Percentiles rank a stretch among this genome's conserved stretches.
phyloP scores from a whole-genome alignment of 2,888 invertebrate genomes.

The Phania funesta region DNA sequence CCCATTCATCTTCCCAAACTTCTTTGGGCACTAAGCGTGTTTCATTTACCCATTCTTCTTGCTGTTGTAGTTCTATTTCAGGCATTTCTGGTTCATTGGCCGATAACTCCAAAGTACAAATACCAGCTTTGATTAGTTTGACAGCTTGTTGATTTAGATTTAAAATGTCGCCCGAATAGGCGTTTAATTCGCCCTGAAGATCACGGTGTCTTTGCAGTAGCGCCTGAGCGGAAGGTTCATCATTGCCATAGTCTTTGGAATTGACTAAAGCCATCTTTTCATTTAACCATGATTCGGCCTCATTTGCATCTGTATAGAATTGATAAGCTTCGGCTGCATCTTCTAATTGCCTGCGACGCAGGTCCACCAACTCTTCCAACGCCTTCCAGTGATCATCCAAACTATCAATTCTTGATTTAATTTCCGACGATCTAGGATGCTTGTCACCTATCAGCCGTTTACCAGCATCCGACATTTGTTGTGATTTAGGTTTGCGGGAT shows the following conservation, averaged over 20 bases:
- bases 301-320: conserved; percentile 98
- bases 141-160: conserved; percentile 90
- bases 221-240: conserved; percentile 95
- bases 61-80: conserved; percentile 85
- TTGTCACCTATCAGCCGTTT: conserved; percentile 87
- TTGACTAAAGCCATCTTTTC: conserved; percentile 96
- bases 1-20: conserved; percentile 94
- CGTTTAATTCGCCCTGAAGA: conserved; percentile 92
- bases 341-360: conserved; percentile 88
- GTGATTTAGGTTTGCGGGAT: conserved; percentile 84
- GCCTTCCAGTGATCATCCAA: conserved; percentile 93
- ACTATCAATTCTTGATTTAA: conserved; percentile 89
- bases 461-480: conserved; percentile 87
- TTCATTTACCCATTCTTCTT: conserved; percentile 90
- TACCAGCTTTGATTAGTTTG: conserved; percentile 87
- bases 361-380: conserved; percentile 90
- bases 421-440: conserved; percentile 91
- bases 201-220: conserved; percentile 92
- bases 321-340: conserved; percentile 96
- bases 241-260: conserved; percentile 94
- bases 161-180: conserved; percentile 92
- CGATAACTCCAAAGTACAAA: conserved; percentile 81
- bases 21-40: conserved; percentile 92
- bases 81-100: conserved; percentile 84
- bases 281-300: conserved; percentile 98